These are phyloP conservation scores for Cyprinodon variegatus DNA, from an alignment of 2,113 vertebrate species.

Conservation along the genomic window DNA sequence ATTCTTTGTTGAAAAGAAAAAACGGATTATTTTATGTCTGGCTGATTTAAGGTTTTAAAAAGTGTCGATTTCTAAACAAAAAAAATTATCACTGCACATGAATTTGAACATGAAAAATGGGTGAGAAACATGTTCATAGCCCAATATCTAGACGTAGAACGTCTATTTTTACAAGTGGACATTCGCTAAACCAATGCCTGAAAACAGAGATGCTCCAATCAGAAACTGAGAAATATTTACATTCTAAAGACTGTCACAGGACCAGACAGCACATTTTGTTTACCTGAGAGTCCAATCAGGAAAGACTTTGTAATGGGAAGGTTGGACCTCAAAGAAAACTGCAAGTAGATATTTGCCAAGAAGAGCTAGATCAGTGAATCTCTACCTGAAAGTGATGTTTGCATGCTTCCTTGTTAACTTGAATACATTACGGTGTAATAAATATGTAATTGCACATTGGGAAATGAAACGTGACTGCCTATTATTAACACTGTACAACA, in stretches of 20 bases:
- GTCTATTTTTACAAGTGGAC: background rate
- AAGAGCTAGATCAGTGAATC: background rate
- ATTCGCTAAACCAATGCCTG: conserved; percentile 8
- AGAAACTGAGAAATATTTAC: background rate
- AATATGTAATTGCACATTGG: conserved; percentile 24
- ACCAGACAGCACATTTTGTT: background rate
- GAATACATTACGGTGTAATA: conserved; percentile 36
- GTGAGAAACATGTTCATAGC: background rate
- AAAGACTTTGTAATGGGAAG: background rate
- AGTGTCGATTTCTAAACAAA: background rate
- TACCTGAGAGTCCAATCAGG: no score
- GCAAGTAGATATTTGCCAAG: background rate
- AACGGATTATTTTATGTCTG: background rate
- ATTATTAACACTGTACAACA: conserved; percentile 42
- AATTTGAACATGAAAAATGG: background rate
- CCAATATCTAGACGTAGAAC: background rate
- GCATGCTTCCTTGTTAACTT: conserved; percentile 29
- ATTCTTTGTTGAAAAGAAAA: background rate
- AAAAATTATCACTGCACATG: background rate
- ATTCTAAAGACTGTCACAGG: background rate
- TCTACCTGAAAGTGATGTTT: background rate
- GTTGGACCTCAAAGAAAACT: background rate
- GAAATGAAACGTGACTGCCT: conserved; percentile 25
- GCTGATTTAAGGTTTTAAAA: background rate
- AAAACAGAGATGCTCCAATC: background rate